Evolutionary conservation across 37 sponge, comb jelly and placozoan genomes (phyloP), one percentile per base, ranked within the genome.

Genomic region (Aplysina aerophoba): DNA sequence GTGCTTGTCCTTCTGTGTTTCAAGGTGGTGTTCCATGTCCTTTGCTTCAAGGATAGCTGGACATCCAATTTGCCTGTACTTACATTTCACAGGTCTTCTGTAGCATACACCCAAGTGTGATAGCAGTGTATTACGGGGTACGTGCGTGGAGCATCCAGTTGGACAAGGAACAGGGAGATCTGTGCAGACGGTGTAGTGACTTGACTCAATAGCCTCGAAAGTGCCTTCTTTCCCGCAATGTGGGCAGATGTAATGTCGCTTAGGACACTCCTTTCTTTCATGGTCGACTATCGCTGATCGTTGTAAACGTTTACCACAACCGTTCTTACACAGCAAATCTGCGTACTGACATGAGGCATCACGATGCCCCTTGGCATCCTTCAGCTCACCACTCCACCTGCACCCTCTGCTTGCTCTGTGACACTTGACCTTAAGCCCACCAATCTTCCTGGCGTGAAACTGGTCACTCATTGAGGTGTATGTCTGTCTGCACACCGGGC

Each of bases 401-500:
- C 81, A 81, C 16, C 81, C 81, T 4, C 15, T 28, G 21, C 22
- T 6, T 35, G 22, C 21, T 3, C 58, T 81, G 36, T 2, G 30
- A 57, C 81, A 81, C 36, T 57, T 28, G 35, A 60, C 81, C 61
- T 60, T 60, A 15, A 81, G 36, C 35, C 38, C 61, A 16, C 31
- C 31, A 25, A 81, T 81, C 81, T 41, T 40, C 22, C 78, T 75
- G 41, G 78, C 37, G 12, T 75, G 31, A 25, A 75, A 75, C 25
- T 75, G 78, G 54, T 75, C 78, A 4, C 12, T 17, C 78, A 75
- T 41, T 37, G 78, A 75, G 54, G 78, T 75, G 78, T 50, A 75
- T 25, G 2, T 2, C 25, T 75, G 78, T 75, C 78, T 37, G 25
- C 78, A 75, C 20, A 75, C 53, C 13, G 78, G 78, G 41, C 78